Evolutionary conservation across 2,888 invertebrate species (phyloP), one percentile per base, ranked within the genome.

Genomic region (Parnassius glacialis): DNA sequence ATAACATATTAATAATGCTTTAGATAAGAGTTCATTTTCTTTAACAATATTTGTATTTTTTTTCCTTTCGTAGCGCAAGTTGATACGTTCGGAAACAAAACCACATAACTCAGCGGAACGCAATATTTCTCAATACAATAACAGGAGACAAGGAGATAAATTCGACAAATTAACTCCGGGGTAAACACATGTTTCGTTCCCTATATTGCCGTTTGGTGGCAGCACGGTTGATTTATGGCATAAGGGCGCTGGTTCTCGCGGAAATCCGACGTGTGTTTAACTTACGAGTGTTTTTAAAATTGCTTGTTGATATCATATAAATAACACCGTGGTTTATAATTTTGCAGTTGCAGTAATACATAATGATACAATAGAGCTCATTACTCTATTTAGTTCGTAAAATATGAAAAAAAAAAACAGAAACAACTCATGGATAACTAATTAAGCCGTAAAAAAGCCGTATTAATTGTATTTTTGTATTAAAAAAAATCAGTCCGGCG

Each of bases 181-280:
- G 90, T 89, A 90, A 90, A 91, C 90, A 91, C 89, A 86, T 90
- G 90, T 90, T 90, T 86, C 81, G 81, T 83, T 81, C 85, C 87
- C 87, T 84, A 90, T 89, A 90, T 89, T 89, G 86, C 83, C 85
- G 86, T 76, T 75, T 81, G 87, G 85, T 80, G 86, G 89, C 89
- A 85, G 84, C 87, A 83, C 84, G 70, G 76, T 76, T 89, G 90
- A 91, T 91, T 91, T 91, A 91, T 90, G 69, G 80, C 80, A 80
- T 67, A 74, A 79, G 88, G 85, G 85, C 75, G 81, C 68, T 61
- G 72, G 67, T 69, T 67, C 66, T 75, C 77, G 77, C 67, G 70
- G 71, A 62, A 68, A 68, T 62, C 9, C 48, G 73, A 70, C 79
- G 80, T 78, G 79, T 80, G 73, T 80, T 73, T 68, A 68, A 74